Evolutionary conservation across 2,797 vertebrate species (phyloP), one percentile per base, ranked within the genome.

Genomic region (Thunnus albacares): DNA sequence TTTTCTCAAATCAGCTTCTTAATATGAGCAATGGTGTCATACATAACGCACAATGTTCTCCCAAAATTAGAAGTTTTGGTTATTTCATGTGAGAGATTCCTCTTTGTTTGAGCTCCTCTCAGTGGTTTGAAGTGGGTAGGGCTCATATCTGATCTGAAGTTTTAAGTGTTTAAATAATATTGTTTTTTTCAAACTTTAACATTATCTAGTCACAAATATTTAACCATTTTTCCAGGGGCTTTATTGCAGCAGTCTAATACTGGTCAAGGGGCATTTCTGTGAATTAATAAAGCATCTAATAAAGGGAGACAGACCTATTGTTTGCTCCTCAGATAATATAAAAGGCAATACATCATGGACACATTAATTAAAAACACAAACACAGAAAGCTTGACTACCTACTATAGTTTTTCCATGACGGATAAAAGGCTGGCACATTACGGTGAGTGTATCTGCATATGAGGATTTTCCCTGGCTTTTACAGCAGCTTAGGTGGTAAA

Each of bases 251-350:
- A 43, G 41, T 12, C 41, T 43, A 12, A 51, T 41, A 63, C n/a
- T 71, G 58, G 20, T 52, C 24, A 49, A 59, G 60, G 75, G 17
- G 17, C 49, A 11, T 33, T 61, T 61, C 14, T 24, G 30, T 60
- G 59, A 33, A 85, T 77, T 67, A 59, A 81, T 71, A 75, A 78
- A 74, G 63, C 15, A 41, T 28, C 53, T 59, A 79, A 70, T 80
- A 65, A 71, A 74, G 15, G 70, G 18, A 56, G 5, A 55, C 17
- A 43, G 55, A 55, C 56, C 30, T 26, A 63, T 53, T 57, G 24
- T 77, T n/a, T 26, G 10, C 28, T 56, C 60, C 63, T 52, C 13
- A 24, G 11, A 69, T 20, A 17, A 20, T 11, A 47, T 35, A 57
- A 45, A 68, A 55, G 13, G 4, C 13, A 24, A 43, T 20, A 41